Conservation (phyloP, 2,797 vertebrate species). For the Scleropages formosus region DNA sequence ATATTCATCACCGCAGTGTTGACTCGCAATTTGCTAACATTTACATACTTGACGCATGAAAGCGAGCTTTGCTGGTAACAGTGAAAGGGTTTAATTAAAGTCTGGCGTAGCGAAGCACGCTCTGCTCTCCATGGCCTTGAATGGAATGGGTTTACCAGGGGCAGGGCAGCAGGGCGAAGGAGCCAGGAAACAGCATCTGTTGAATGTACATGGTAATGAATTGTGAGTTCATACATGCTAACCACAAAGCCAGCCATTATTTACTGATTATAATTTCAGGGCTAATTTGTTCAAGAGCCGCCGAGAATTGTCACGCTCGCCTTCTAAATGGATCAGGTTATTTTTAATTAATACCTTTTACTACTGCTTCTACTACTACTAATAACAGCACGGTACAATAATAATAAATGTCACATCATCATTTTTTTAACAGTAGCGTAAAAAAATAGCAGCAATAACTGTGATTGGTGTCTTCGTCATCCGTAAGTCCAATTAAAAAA, state of each 20-base stretch:
- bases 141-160: not conserved
- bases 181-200: conserved; percentile 23
- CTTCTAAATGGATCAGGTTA: not conserved
- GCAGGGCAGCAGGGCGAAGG: not conserved
- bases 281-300: conserved; percentile 14
- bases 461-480: no score
- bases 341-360: conserved; percentile 14
- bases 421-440: no score
- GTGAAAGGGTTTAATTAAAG: conserved; percentile 39
- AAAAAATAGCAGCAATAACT: no score
- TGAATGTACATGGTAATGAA: conserved; percentile 12
- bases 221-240: conserved; percentile 16
- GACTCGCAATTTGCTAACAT: conserved; percentile 39
- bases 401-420: no score
- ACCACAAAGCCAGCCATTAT: conserved; percentile 18
- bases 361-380: not conserved
- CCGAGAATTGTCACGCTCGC: not conserved
- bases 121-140: conserved; percentile 13
- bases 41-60: conserved; percentile 44
- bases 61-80: conserved; percentile 36
- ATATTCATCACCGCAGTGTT: conserved; percentile 39
- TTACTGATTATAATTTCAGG: conserved; percentile 25
- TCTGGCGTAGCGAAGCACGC: conserved; percentile 27
- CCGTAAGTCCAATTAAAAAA: no score
- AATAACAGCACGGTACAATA: not conserved